These are phyloP conservation scores for Catocala fraxini DNA, from an alignment of 2,888 invertebrate genomes.

Conservation along the genomic window DNA sequence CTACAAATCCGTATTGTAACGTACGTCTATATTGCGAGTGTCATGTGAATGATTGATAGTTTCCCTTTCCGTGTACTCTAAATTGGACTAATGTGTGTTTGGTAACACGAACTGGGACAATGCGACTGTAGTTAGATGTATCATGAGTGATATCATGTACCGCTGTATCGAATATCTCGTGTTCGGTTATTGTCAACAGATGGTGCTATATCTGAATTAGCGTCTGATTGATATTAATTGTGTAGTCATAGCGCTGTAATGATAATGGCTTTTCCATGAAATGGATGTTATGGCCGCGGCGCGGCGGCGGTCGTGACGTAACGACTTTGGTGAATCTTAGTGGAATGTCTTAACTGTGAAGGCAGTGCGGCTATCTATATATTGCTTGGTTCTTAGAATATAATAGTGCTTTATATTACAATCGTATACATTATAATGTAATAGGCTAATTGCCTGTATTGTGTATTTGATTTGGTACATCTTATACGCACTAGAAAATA, in stretches of 20 bases:
- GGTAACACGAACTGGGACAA: conserved; percentile 51
- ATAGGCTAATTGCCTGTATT: too few species aligned
- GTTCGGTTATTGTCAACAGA: conserved; percentile 21
- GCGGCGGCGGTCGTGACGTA: too few species aligned
- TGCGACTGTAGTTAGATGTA: conserved; percentile 34
- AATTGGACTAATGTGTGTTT: conserved; percentile 65
- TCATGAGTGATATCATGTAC: conserved; percentile 23
- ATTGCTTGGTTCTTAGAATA: too few species aligned
- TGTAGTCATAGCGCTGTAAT: conserved; percentile 7
- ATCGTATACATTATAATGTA: too few species aligned
- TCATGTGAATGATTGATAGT: conserved; percentile 68
- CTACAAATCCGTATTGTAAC: conserved; percentile 47
- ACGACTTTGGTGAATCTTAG: too few species aligned
- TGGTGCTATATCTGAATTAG: conserved; percentile 21
- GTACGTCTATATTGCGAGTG: conserved; percentile 63
- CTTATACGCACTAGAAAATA: too few species aligned
- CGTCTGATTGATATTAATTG: conserved; percentile 27
- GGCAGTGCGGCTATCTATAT: too few species aligned
- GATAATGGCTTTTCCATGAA: conserved; percentile 16
- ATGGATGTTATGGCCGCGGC: conserved; percentile 6
- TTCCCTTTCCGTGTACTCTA: conserved; percentile 64
- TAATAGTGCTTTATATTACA: too few species aligned
- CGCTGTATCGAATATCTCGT: conserved; percentile 17
- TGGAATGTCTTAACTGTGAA: too few species aligned
- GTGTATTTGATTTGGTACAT: too few species aligned